Percentiles rank a stretch among this genome's conserved stretches.
Conservation (phyloP, 2,888 invertebrate genomes). For the Drosophila dives region DNA sequence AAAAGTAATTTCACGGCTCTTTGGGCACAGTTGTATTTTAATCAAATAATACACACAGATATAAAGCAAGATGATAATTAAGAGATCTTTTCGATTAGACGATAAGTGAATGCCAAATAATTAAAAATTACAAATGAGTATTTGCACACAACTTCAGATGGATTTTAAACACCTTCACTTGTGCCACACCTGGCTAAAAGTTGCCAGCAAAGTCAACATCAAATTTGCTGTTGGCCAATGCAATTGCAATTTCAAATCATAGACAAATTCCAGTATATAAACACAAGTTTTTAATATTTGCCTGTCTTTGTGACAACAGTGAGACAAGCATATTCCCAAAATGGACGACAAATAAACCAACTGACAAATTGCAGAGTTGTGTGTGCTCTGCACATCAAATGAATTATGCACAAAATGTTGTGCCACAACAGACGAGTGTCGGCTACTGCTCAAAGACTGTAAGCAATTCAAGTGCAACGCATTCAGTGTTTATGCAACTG, state of each 20-base stretch:
- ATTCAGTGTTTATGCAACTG: slow-evolving; percentile 50
- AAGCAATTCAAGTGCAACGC: slow-evolving; percentile 56
- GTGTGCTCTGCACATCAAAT: slow-evolving; percentile 55
- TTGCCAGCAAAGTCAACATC: background rate
- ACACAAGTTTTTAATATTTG: slow-evolving; percentile 28
- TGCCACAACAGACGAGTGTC: slow-evolving; percentile 25
- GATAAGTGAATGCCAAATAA: slow-evolving; percentile 1
- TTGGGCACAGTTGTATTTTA: slow-evolving; percentile 16
- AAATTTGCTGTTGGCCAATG: slow-evolving; percentile 10
- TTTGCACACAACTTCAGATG: slow-evolving; percentile 17
- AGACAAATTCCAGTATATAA: slow-evolving; percentile 11
- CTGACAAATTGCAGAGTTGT: slow-evolving; percentile 59
- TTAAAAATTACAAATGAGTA: slow-evolving; percentile 5
- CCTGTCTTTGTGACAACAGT: background rate
- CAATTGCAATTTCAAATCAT: slow-evolving; percentile 28
- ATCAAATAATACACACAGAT: slow-evolving; percentile 30
- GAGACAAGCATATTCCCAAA: slow-evolving; percentile 41
- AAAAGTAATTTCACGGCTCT: slow-evolving; percentile 31
- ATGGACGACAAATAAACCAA: slow-evolving; percentile 53
- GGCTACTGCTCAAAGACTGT: slow-evolving; percentile 13
- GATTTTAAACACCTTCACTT: slow-evolving; percentile 37
- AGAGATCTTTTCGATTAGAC: background rate
- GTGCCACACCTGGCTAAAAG: slow-evolving; percentile 5
- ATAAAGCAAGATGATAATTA: background rate
- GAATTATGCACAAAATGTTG: slow-evolving; percentile 52